Evolutionary conservation across 2,888 invertebrate genomes (phyloP), one percentile per base, ranked within the genome.

Genomic region (Platycheirus albimanus): DNA sequence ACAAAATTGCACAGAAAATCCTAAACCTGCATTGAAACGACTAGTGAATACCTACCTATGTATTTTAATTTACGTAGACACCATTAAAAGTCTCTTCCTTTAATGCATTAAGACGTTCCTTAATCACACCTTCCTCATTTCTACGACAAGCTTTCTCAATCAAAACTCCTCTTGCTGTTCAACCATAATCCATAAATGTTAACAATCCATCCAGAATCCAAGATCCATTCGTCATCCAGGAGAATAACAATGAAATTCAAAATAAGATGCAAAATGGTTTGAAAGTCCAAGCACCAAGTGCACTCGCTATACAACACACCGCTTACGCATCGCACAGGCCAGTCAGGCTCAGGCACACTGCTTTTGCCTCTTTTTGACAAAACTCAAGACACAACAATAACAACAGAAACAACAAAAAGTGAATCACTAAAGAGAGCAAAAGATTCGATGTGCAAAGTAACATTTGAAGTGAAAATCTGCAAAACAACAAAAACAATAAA

Each of bases 401-500:
- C 3, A 54, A 43, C 5, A 3, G 3, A 61, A n/a, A n/a, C n/a
- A n/a, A 61, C 15, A 41, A 61, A 45, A 74, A 70, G 10, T 41
- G 11, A 71, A 64, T 69, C 69, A 61, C 61, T 61, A 58, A 51
- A 51, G 38, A 63, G 28, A 41, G 63, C 61, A 45, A 20, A 33
- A 64, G n/a, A n/a, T n/a, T n/a, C n/a, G n/a, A n/a, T n/a, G 20
- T 33, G 41, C 33, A 54, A 54, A 69, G 54, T 38, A 54, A 52
- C 3, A 69, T 30, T 33, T 54, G 20, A 45, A 45, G 43, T 45
- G n/a, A 69, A 54, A 78, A 69, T 72, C 56, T 67, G 28, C 77
- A 61, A 71, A 41, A 33, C 33, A 67, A 70, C 66, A 41, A 33
- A 24, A 67, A 70, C 66, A 75, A 64, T 15, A 47, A 52, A 56